phyloP scores from a whole-genome alignment of 2,113 vertebrate species.

The Heterotilapia buettikoferi region DNA sequence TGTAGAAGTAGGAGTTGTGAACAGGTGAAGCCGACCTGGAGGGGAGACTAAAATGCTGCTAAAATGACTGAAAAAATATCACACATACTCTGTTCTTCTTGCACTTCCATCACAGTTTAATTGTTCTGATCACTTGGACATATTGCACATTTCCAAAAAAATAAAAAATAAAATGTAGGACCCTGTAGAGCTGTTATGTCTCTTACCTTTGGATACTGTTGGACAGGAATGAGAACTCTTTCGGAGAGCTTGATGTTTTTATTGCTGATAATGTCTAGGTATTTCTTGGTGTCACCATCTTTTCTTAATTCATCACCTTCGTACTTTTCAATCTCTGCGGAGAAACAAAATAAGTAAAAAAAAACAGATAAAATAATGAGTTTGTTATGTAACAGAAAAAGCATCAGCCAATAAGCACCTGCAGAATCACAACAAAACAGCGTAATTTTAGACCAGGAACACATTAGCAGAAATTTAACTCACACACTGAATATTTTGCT shows the following conservation, averaged over 20 bases:
- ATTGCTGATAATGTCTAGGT: constrained; percentile 98
- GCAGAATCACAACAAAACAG: neutral
- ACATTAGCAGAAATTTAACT: neutral
- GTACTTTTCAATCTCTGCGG: constrained; percentile 94
- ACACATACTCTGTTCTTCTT: neutral
- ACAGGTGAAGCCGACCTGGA: neutral
- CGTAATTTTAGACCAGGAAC: neutral
- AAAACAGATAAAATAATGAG: neutral
- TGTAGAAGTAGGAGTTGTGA: neutral
- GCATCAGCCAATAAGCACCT: neutral
- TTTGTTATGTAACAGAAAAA: neutral
- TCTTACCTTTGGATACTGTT: constrained; percentile 98
- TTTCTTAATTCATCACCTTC: constrained; percentile 87
- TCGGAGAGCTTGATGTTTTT: constrained; percentile 98
- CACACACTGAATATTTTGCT: neutral
- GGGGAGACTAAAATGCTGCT: neutral
- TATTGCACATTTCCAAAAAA: neutral
- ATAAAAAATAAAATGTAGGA: neutral
- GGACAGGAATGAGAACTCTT: constrained; percentile 93
- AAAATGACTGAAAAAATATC: neutral
- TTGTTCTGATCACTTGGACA: neutral
- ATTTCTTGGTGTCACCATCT: constrained; percentile 93
- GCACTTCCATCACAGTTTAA: neutral
- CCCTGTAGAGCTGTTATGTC: neutral
- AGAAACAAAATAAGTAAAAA: constrained; percentile 7